Evolutionary conservation across 2,888 invertebrate species (phyloP), one percentile per base, ranked within the genome.

Genomic region (Clunio marinus): DNA sequence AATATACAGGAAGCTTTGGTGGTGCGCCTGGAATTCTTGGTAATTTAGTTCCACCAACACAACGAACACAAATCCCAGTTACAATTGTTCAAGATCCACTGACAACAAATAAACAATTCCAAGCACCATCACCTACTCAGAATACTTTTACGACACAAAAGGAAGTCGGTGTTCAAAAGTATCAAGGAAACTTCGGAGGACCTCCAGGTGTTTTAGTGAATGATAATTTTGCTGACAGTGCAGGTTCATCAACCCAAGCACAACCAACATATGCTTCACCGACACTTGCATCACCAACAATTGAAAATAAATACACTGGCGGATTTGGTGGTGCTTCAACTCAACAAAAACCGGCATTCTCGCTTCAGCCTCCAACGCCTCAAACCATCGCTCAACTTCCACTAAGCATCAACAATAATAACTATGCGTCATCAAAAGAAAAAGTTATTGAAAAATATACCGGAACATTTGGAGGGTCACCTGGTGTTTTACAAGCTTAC

Each of bases 381-480:
- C n/a, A n/a, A n/a, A n/a, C n/a, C n/a, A n/a, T n/a, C n/a, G n/a
- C n/a, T n/a, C n/a, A n/a, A n/a, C n/a, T n/a, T n/a, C n/a, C n/a
- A n/a, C n/a, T n/a, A n/a, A n/a, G n/a, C n/a, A n/a, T n/a, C n/a
- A n/a, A n/a, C n/a, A n/a, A n/a, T n/a, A n/a, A n/a, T n/a, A n/a
- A n/a, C 46, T 15, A 15, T 46, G 15, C 46, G 17, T n/a, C 17
- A 2, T 15, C 15, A 2, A 46, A 27, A 8, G 57, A 28, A 27
- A 15, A 4, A 0, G 41, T 15, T 7, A 22, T 37, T 5, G 35
- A 46, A 22, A 63, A 46, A 15, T 63, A 63, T 27, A 24, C 24
- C 7, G 63, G 63, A 2, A 45, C n/a, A 5, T 63, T 63, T 27
- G 63, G 63, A 0, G 63, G 63, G 7, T 28, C 63, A 28, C 46